Evolutionary conservation across 1,140 invertebrate species (phyloP), one percentile per base, ranked within the genome.

Genomic region (Drosophila virilis): DNA sequence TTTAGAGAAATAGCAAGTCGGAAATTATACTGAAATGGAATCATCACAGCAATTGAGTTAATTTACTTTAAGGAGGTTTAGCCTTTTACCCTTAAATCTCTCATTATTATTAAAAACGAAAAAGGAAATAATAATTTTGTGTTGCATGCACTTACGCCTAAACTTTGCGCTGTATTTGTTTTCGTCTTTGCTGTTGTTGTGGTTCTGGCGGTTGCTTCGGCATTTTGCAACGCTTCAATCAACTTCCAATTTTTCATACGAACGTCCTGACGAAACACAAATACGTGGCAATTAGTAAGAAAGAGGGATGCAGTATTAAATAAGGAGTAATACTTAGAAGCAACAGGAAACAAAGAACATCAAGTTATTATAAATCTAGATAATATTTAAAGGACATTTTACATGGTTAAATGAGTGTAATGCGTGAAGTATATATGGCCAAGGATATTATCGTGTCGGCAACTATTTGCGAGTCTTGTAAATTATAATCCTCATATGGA

Each of bases 231-330:
- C 92, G 96, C 96, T 93, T 97, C 96, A 95, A 97, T 96, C 93
- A 96, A 95, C 95, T 96, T 97, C 96, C 96, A 97, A 93, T 97
- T 97, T 94, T 96, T 96, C 94, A 94, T 94, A 93, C 96, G 94
- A 92, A 97, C 95, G 90, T 97, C 96, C 96, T 96, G 83, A 80
- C 77, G 81, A 79, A 81, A 89, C 65, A 78, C 67, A 78, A 72
- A 77, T 75, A 89, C 84, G 84, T 66, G 45, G 80, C 73, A 48
- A 83, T 77, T 79, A 89, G 69, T 84, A 78, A 77, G 37, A 38
- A 52, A 48, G 45, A 32, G 59, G 51, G 28, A 48, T 9, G 48
- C 40, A 46, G 15, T 28, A 61, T 15, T 10, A 22, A 32, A 7
- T 35, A 9, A 40, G 38, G 33, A 38, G 17, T 8, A 58, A 46